Evolutionary conservation across 53 echinoderm and acorn worm species (phyloP).

Genomic region (Actinopyga echinites): DNA sequence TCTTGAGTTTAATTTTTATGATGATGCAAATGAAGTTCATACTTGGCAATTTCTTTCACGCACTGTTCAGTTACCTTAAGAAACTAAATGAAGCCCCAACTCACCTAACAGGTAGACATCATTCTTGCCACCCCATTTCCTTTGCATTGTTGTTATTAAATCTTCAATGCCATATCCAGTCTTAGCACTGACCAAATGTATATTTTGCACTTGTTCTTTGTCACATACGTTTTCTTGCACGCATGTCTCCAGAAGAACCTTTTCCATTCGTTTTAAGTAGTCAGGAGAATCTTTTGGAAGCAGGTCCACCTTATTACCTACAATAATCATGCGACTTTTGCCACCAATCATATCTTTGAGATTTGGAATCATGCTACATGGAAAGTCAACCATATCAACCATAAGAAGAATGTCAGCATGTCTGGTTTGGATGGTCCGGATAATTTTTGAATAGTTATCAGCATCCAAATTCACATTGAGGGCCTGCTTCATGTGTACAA

Average conservation of each 20-base stretch:
- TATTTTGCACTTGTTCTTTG: conserved; percentile 61
- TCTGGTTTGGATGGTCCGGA: conserved; percentile 60
- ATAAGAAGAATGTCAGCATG: conserved; percentile 75
- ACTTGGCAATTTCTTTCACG: too few relatives aligned
- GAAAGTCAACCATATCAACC: conserved; percentile 91
- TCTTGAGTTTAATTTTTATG: too few relatives aligned
- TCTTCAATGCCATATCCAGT: conserved; percentile 81
- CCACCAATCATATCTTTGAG: conserved; percentile 65
- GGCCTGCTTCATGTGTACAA: conserved; percentile 70
- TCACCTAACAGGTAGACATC: conserved; percentile 90
- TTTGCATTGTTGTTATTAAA: conserved; percentile 72
- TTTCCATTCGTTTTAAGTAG: conserved; percentile 56
- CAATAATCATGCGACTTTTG: conserved; percentile 61
- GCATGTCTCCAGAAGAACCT: conserved; percentile 67
- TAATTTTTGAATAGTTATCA: conserved; percentile 72
- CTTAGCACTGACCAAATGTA: conserved; percentile 84
- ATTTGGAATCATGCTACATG: conserved; percentile 86
- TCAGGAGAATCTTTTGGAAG: conserved; percentile 77
- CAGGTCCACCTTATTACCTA: conserved; percentile 90
- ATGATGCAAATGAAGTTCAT: too few relatives aligned
- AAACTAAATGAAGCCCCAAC: not conserved
- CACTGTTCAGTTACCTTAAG: too few relatives aligned
- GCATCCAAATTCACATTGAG: conserved; percentile 69
- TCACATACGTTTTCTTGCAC: conserved; percentile 68
- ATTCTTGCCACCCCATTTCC: conserved; percentile 62